A percentile compares a stretch with the other conserved stretches of the same genome.
These are phyloP conservation scores for Chaetura pelagica DNA, from an alignment of 2,113 vertebrate species.

Conservation along the genomic window DNA sequence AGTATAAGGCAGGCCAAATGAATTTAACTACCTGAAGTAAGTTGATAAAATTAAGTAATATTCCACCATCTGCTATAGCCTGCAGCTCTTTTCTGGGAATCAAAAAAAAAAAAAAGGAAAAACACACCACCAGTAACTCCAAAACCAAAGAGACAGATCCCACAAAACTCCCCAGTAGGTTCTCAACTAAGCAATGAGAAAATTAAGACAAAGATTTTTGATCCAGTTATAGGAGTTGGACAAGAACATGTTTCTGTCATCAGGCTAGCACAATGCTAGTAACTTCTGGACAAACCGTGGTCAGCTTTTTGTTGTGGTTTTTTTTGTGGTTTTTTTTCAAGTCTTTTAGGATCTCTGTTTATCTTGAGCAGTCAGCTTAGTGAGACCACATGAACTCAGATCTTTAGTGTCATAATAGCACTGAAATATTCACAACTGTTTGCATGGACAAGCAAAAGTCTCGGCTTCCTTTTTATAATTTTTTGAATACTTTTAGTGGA, in stretches of 20 bases:
- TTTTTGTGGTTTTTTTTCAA: neutral
- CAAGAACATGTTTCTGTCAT: neutral
- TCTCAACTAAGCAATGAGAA: neutral
- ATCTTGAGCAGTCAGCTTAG: neutral
- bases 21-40: neutral
- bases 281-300: neutral
- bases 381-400: neutral
- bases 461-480: neutral
- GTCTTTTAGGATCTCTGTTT: neutral
- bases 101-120: neutral
- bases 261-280: neutral
- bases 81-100: neutral
- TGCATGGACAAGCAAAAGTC: neutral
- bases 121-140: neutral
- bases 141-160: fast-evolving
- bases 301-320: neutral
- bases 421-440: neutral
- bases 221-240: neutral
- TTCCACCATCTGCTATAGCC: neutral
- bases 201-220: neutral
- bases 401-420: neutral
- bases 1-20: neutral
- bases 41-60: neutral
- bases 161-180: no score
- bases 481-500: neutral